phyloP scores from a whole-genome alignment of 2,113 vertebrate genomes.

The Zingel zingel region DNA sequence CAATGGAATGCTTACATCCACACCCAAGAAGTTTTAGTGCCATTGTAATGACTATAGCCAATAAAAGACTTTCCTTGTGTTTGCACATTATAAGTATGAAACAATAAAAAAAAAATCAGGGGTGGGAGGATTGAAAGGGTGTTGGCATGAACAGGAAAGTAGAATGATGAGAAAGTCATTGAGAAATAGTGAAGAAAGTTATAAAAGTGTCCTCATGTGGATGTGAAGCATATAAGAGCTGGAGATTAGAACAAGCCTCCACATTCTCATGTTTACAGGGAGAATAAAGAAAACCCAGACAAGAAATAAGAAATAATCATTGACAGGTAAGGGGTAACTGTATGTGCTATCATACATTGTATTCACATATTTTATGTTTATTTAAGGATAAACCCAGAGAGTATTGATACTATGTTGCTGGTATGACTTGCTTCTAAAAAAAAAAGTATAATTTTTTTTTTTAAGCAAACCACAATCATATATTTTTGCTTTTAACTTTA shows the following conservation, averaged over 20 bases:
- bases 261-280: slow-evolving; percentile 23
- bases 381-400: not conserved
- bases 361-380: not conserved
- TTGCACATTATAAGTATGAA: slow-evolving; percentile 31
- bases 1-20: slow-evolving; percentile 20
- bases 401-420: not conserved
- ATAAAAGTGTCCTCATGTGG: slow-evolving; percentile 42
- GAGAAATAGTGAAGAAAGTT: slow-evolving; percentile 15
- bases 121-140: slow-evolving; percentile 33
- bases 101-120: slow-evolving; percentile 51
- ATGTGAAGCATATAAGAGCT: slow-evolving; percentile 33
- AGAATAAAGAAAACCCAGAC: not conserved
- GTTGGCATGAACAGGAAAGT: slow-evolving; percentile 39
- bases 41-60: slow-evolving; percentile 43
- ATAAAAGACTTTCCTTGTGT: slow-evolving; percentile 55
- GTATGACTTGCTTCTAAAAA: not conserved
- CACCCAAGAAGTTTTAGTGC: slow-evolving; percentile 57
- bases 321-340: slow-evolving; percentile 34
- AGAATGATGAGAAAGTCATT: slow-evolving; percentile 32
- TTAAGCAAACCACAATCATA: not conserved
- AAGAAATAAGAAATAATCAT: not conserved
- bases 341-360: not conserved
- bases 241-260: slow-evolving; percentile 2
- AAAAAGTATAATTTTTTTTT: not conserved
- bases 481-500: not conserved